Conservation (phyloP, 2,888 invertebrate genomes). For the Vannuccia rotundouncinata region DNA sequence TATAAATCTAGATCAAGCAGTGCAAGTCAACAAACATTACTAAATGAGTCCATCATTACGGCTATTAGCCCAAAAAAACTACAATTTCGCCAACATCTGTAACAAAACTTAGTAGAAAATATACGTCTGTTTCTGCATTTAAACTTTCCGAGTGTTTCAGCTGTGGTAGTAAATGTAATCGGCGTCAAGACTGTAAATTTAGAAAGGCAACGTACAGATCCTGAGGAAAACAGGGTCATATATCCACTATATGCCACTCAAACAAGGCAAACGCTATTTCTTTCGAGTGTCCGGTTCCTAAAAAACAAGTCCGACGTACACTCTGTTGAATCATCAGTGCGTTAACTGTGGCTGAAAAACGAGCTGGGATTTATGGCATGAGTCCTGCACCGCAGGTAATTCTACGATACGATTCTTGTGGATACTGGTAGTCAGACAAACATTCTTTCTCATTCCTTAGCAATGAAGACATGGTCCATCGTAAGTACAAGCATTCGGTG, state of each 20-base stretch:
- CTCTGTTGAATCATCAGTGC: conserved; percentile 3
- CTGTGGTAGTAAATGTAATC: background rate
- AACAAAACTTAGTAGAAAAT: background rate
- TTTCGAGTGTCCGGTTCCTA: conserved; percentile 10
- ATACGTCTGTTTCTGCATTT: background rate
- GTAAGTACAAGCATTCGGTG: background rate
- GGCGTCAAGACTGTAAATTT: conserved; percentile 20
- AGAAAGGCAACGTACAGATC: background rate
- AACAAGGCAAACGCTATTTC: conserved; percentile 4
- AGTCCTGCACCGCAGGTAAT: conserved; percentile 6
- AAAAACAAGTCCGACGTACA: background rate
- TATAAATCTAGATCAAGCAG: background rate
- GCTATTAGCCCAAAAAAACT: conserved; percentile 10
- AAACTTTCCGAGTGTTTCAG: conserved; percentile 15
- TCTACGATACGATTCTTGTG: conserved; percentile 1
- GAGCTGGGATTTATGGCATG: conserved; percentile 27
- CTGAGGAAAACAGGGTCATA: conserved; percentile 16
- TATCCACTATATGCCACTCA: conserved; percentile 4
- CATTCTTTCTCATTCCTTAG: conserved; percentile 17
- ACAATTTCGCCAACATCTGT: conserved; percentile 19
- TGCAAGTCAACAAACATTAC: too few relatives aligned
- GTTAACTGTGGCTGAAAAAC: conserved; percentile 2
- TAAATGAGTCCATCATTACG: conserved; percentile 15
- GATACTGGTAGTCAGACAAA: background rate
- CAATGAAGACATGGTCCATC: background rate